Evolutionary conservation across 2,797 vertebrate species (phyloP), one percentile per base, ranked within the genome.

Genomic region (Todus mexicanus): DNA sequence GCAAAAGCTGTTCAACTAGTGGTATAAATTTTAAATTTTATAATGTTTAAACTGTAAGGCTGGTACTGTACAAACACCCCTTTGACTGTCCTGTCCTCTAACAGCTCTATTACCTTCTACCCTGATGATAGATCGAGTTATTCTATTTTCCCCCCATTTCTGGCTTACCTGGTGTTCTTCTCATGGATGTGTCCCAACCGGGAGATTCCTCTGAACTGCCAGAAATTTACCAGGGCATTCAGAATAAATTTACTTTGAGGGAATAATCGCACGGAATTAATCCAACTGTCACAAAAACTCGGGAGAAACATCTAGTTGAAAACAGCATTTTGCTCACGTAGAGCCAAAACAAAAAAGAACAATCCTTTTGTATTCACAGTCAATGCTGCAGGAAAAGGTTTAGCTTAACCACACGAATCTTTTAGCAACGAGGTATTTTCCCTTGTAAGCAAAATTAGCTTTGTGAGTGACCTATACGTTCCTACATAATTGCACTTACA

Each of bases 371-470:
- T 96, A 96, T 98, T 98, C 93, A 96, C 90, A 94, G 71, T 96
- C 98, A 98, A 95, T 97, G 96, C 97, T 91, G 96, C 98, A 98
- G 97, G 96, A 97, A 79, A 37, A 96, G 87, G 98, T 98, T 97
- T 89, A 96, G 98, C 98, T 98, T 97, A 96, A 96, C 95, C 95
- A 80, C 89, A 97, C 98, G 97, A 78, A 98, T 97, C 96, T 97
- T 93, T 98, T 97, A 97, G 97, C 98, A 97, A 97, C 54, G 93
- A 82, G 96, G 94, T 98, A 97, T 96, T 97, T 85, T 53, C 97
- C 94, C 97, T 93, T 97, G 98, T 98, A 98, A 98, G 98, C 98
- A 98, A 97, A 98, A 96, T 94, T 82, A 97, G 97, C 97, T 97
- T 97, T 87, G 90, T 54, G 73, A 95, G 95, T 56, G 69, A 64